phyloP scores from a whole-genome alignment of 2,113 vertebrate species.

The Rhinolophus ferrumequinum region DNA sequence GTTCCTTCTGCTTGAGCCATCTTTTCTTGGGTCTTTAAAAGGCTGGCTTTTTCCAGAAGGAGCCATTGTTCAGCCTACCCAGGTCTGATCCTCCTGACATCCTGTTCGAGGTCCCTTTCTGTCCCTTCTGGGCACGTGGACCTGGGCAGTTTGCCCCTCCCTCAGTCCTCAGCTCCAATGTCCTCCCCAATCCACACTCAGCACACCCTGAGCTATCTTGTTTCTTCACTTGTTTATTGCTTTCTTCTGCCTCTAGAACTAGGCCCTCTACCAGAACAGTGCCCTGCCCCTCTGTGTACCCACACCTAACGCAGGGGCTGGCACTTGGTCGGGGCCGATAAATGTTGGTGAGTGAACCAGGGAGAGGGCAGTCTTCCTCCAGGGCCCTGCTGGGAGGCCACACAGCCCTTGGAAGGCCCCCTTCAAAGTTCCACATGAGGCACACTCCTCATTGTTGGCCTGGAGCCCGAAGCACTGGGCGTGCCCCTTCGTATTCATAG shows the following conservation, averaged over 20 bases:
- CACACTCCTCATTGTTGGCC: background rate
- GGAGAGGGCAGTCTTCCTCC: background rate
- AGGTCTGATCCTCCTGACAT: background rate
- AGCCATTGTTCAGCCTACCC: background rate
- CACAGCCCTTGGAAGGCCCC: background rate
- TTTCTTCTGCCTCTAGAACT: too few relatives aligned
- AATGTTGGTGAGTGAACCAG: too few relatives aligned
- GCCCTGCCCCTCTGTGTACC: background rate
- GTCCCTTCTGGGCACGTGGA: background rate
- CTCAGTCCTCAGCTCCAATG: background rate
- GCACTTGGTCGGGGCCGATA: background rate
- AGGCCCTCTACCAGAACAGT: background rate
- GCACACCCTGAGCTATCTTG: background rate
- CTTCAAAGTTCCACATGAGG: rapidly evolving
- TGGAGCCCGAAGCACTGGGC: rapidly evolving
- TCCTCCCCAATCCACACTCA: background rate
- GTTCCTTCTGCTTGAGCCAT: background rate
- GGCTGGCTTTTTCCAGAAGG: background rate
- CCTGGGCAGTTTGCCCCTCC: background rate
- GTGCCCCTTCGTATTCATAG: rapidly evolving
- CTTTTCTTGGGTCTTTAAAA: background rate
- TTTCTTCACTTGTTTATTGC: too few relatives aligned
- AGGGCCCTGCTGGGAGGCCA: too few relatives aligned
- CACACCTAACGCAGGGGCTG: background rate
- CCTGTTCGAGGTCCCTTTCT: too few relatives aligned